A percentile compares a stretch with the other conserved stretches of the same genome.
These are phyloP conservation scores for Ectobius pallidus DNA, from an alignment of 2,888 invertebrate species.

Conservation along the genomic window DNA sequence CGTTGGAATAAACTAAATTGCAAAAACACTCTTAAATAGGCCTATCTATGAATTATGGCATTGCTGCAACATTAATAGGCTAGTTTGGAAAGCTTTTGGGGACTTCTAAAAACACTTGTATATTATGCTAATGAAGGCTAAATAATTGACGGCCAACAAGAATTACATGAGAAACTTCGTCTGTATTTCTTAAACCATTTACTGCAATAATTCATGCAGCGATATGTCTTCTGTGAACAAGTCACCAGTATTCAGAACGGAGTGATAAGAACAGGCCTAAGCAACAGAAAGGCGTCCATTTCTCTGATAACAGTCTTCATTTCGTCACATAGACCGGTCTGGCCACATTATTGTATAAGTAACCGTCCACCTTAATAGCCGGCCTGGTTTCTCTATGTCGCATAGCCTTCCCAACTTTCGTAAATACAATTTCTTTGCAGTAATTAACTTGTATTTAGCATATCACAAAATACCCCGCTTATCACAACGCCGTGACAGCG, in stretches of 20 bases:
- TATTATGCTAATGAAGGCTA: background rate
- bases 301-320: background rate
- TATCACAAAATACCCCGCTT: background rate
- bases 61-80: no score
- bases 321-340: conserved; percentile 1
- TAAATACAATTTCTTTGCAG: background rate
- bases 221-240: background rate
- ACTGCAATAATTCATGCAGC: no score
- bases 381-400: background rate
- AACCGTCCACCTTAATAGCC: background rate
- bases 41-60: no score
- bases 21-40: no score
- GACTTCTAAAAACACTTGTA: no score
- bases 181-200: no score
- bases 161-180: background rate
- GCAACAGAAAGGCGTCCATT: background rate
- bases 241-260: background rate
- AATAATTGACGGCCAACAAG: background rate
- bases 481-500: background rate
- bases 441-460: background rate
- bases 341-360: background rate
- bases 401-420: background rate
- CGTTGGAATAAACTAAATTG: no score
- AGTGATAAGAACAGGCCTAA: background rate
- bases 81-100: no score